These are phyloP conservation scores for Lamellibrachia columna DNA, from an alignment of 2,888 invertebrate genomes.

Conservation along the genomic window DNA sequence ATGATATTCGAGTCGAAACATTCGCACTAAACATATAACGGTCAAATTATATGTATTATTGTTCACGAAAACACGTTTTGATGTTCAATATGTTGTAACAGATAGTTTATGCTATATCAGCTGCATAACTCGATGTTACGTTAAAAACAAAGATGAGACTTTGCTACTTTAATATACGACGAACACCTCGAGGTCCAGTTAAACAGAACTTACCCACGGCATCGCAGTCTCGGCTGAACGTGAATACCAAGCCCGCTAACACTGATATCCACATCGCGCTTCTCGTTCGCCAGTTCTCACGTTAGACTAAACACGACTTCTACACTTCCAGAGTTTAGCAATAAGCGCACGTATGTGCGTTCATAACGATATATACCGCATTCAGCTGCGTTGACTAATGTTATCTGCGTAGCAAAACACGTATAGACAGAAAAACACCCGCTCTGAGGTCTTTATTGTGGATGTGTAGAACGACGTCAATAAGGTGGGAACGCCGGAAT, in stretches of 20 bases:
- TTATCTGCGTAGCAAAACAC: background rate
- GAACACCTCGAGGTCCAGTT: background rate
- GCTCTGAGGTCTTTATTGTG: background rate
- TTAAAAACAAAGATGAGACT: background rate
- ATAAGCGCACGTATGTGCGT: background rate
- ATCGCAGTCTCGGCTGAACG: background rate
- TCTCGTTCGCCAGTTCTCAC: background rate
- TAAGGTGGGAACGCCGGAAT: background rate
- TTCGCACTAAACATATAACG: no score
- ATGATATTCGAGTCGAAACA: no score
- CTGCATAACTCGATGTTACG: no score
- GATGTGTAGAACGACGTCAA: background rate
- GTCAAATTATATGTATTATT: no score
- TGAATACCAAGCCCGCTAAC: background rate
- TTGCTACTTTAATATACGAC: background rate
- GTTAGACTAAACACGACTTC: background rate
- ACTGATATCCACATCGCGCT: background rate
- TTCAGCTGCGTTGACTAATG: background rate
- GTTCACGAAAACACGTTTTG: no score
- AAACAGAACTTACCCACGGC: background rate
- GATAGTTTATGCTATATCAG: no score
- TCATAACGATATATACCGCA: background rate
- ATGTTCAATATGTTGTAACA: no score
- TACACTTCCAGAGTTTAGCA: background rate
- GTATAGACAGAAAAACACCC: background rate